A percentile compares a stretch with the other conserved stretches of the same genome.
These are phyloP conservation scores for Tigriopus californicus DNA, from an alignment of 2,888 invertebrate species.

Conservation along the genomic window DNA sequence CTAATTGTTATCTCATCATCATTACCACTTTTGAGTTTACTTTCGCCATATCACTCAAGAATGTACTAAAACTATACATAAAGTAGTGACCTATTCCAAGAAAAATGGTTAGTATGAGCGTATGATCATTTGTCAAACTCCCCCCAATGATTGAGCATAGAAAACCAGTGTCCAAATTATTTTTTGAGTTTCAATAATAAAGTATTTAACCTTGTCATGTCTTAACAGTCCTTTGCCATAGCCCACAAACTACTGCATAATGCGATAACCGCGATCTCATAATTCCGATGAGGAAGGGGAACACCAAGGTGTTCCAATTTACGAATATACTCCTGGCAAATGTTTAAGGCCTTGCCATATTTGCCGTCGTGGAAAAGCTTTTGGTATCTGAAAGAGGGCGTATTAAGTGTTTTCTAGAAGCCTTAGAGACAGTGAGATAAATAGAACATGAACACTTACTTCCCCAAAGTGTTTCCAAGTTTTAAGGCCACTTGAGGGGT, in stretches of 20 bases:
- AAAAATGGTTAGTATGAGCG: too few relatives aligned
- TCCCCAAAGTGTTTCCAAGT: background rate
- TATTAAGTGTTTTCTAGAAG: background rate
- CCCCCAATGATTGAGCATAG: too few relatives aligned
- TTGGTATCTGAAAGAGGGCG: background rate
- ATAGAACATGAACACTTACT: background rate
- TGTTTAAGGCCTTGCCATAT: background rate
- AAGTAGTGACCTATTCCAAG: too few relatives aligned
- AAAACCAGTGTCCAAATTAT: too few relatives aligned
- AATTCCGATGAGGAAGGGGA: background rate
- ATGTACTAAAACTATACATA: too few relatives aligned
- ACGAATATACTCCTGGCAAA: background rate
- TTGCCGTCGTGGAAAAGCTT: background rate
- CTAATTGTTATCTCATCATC: too few relatives aligned
- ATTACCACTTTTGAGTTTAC: too few relatives aligned
- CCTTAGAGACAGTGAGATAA: background rate
- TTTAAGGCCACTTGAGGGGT: background rate
- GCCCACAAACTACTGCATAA: background rate
- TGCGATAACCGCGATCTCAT: background rate
- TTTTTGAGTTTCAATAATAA: too few relatives aligned
- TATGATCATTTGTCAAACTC: too few relatives aligned
- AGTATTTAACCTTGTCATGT: too few relatives aligned
- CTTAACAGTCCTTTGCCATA: background rate
- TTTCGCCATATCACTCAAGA: too few relatives aligned
- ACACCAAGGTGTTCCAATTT: background rate